These are phyloP conservation scores for Eupeodes latifasciatus DNA, from an alignment of 2,888 invertebrate species.

Conservation along the genomic window DNA sequence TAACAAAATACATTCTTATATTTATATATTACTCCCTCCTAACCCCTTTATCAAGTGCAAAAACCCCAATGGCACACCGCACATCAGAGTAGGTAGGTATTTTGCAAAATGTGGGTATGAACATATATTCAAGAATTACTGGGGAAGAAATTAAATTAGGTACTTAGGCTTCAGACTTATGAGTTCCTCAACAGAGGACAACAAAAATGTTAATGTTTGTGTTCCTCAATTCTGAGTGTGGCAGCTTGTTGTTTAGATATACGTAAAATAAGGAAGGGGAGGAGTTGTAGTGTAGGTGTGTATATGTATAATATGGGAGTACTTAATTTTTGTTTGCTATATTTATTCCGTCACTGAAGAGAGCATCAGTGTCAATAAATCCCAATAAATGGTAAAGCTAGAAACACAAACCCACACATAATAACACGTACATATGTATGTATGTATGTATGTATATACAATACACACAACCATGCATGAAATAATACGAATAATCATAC, in stretches of 20 bases:
- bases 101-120: slow-evolving; percentile 30
- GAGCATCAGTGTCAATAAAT: slow-evolving; percentile 63
- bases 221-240: slow-evolving; percentile 8
- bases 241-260: slow-evolving; percentile 28
- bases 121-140: slow-evolving; percentile 64
- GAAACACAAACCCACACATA: background rate
- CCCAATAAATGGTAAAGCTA: slow-evolving; percentile 55
- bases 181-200: slow-evolving; percentile 57
- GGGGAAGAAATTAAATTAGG: slow-evolving; percentile 72
- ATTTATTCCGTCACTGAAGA: slow-evolving; percentile 17
- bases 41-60: background rate
- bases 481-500: slow-evolving; percentile 17
- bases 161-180: slow-evolving; percentile 72
- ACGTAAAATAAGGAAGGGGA: too few species aligned
- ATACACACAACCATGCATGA: background rate
- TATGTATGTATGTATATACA: too few species aligned
- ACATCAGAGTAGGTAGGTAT: background rate
- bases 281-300: background rate
- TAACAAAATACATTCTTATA: slow-evolving; percentile 17
- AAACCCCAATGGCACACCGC: slow-evolving; percentile 20
- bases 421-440: too few species aligned
- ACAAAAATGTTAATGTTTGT: slow-evolving; percentile 42
- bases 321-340: slow-evolving; percentile 35
- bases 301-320: slow-evolving; percentile 1
- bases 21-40: slow-evolving; percentile 24